A percentile compares a stretch with the other conserved stretches of the same genome.
phyloP scores from a whole-genome alignment of 2,113 vertebrate genomes.

The Gnathonemus echidnorhynchus region DNA sequence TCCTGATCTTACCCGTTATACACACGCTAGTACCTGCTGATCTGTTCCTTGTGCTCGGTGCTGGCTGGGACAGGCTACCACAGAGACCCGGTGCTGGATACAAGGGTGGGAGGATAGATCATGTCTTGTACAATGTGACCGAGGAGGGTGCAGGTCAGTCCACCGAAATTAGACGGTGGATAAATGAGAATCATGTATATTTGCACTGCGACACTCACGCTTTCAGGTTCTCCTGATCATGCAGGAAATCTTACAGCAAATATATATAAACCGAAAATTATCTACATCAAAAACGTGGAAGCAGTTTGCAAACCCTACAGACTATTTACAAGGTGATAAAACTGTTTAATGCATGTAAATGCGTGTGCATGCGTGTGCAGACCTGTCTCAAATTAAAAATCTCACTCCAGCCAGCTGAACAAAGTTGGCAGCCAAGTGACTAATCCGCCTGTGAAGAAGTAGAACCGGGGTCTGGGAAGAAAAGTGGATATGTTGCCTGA shows the following conservation, averaged over 20 bases:
- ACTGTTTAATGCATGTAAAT: not conserved
- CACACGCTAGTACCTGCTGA: not conserved
- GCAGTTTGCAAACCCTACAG: not conserved
- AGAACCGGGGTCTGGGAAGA: not conserved
- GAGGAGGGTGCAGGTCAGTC: not conserved
- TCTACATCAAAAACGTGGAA: not conserved
- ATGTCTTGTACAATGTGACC: not conserved
- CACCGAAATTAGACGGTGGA: not conserved
- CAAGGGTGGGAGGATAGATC: not conserved
- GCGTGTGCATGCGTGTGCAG: not conserved
- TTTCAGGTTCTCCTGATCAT: not conserved
- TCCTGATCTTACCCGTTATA: not conserved
- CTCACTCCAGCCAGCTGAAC: not conserved
- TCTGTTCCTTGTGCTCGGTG: not conserved
- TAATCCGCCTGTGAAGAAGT: not conserved
- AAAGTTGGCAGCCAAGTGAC: not conserved
- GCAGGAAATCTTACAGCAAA: no score
- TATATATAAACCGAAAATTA: not conserved
- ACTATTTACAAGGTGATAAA: no score
- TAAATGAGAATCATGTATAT: not conserved
- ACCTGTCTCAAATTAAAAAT: not conserved
- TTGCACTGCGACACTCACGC: not conserved
- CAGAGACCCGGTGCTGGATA: not conserved
- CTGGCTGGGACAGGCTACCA: not conserved
- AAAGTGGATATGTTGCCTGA: not conserved